These are phyloP conservation scores for Plagodis pulveraria DNA, from an alignment of 2,888 invertebrate genomes.

Conservation along the genomic window DNA sequence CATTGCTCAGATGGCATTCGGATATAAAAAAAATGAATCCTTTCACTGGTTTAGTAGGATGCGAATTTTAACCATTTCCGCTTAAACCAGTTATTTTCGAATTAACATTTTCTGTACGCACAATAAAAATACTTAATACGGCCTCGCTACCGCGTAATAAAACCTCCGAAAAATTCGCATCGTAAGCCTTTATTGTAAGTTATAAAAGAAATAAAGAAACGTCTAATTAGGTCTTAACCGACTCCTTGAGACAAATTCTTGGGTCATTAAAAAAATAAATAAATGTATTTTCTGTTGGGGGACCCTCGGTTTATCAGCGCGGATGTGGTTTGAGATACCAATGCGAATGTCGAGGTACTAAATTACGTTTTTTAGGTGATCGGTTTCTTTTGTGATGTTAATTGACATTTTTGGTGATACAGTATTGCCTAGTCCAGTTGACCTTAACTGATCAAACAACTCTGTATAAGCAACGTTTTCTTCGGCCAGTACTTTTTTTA, in stretches of 20 bases:
- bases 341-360: conserved; percentile 30
- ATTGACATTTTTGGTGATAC: not conserved
- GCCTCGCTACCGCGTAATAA: conserved; percentile 39
- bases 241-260: conserved; percentile 52
- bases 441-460: not conserved
- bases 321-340: conserved; percentile 35
- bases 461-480: too few relatives aligned
- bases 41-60: conserved; percentile 17
- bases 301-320: conserved; percentile 28
- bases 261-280: conserved; percentile 43
- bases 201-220: conserved; percentile 39
- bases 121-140: conserved; percentile 23
- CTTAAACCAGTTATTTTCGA: conserved; percentile 21
- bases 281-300: not conserved
- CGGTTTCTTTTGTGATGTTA: conserved; percentile 11
- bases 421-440: not conserved
- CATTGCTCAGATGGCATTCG: too few relatives aligned
- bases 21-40: conserved; percentile 7
- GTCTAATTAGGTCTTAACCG: conserved; percentile 56
- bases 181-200: conserved; percentile 37
- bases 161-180: conserved; percentile 30
- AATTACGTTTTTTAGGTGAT: conserved; percentile 31
- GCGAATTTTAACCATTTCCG: conserved; percentile 17
- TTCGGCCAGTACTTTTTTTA: too few relatives aligned
- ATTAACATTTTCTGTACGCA: conserved; percentile 18